Evolutionary conservation across 2,797 vertebrate genomes (phyloP).

Genomic region (Rhyacichthys aspro): DNA sequence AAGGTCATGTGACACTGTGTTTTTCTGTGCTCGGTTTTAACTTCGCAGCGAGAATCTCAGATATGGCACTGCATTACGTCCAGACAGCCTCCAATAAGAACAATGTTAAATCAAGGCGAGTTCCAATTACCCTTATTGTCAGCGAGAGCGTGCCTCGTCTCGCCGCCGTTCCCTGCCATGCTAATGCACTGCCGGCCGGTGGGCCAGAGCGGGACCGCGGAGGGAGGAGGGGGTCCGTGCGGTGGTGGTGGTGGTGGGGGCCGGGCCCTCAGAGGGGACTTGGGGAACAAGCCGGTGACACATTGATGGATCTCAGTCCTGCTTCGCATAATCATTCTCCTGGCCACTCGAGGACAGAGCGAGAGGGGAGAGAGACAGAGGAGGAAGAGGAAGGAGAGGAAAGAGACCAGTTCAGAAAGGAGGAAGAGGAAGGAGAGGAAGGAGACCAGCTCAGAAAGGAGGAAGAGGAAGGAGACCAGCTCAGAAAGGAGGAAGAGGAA

Average conservation of each 20-base stretch:
- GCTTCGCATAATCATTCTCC: constrained; percentile 73
- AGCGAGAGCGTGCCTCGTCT: constrained; percentile 24
- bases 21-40: constrained; percentile 3
- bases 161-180: constrained; percentile 29
- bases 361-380: constrained; percentile 32
- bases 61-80: constrained; percentile 8
- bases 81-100: constrained; percentile 23
- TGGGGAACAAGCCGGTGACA: constrained; percentile 67
- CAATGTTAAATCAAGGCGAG: constrained; percentile 58
- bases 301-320: constrained; percentile 75
- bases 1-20: constrained; percentile 63
- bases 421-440: constrained; percentile 8
- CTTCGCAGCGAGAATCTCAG: constrained; percentile 11
- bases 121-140: constrained; percentile 62
- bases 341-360: constrained; percentile 62
- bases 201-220: constrained; percentile 30
- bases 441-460: constrained; percentile 14
- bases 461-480: constrained; percentile 1
- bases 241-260: not conserved
- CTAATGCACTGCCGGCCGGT: constrained; percentile 37
- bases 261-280: constrained; percentile 41
- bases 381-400: constrained; percentile 1
- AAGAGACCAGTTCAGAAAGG: constrained; percentile 24
- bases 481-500: constrained; percentile 18
- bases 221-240: not conserved